Conservation (phyloP, 2,797 vertebrate species). For the Acanthurus tractus region DNA sequence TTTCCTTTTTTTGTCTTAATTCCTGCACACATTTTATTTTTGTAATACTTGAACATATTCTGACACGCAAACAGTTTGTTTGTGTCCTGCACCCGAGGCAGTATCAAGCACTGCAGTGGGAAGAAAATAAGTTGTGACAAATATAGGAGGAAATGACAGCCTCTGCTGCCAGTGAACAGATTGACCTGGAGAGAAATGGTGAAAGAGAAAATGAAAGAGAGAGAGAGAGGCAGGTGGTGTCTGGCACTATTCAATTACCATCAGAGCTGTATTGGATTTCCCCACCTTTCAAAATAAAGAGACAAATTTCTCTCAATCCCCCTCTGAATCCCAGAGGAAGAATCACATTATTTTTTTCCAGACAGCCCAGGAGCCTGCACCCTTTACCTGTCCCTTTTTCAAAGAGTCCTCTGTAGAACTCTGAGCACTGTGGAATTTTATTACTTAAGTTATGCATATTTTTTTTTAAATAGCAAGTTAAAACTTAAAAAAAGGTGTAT, state of each 20-base stretch:
- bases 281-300: slow-evolving; percentile 81
- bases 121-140: slow-evolving; percentile 68
- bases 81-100: slow-evolving; percentile 30
- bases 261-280: slow-evolving; percentile 78
- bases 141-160: slow-evolving; percentile 66
- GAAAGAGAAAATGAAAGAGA: slow-evolving; percentile 71
- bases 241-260: slow-evolving; percentile 83
- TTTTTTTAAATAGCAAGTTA: slow-evolving; percentile 70
- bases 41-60: slow-evolving; percentile 41
- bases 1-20: slow-evolving; percentile 32
- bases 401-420: slow-evolving; percentile 67
- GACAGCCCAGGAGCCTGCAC: slow-evolving; percentile 69
- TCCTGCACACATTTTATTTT: slow-evolving; percentile 17
- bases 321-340: slow-evolving; percentile 73
- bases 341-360: slow-evolving; percentile 65
- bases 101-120: slow-evolving; percentile 25
- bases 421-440: slow-evolving; percentile 83
- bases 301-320: slow-evolving; percentile 76
- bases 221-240: slow-evolving; percentile 78
- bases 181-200: slow-evolving; percentile 72
- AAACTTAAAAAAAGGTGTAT: slow-evolving; percentile 68
- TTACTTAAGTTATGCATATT: slow-evolving; percentile 80
- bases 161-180: slow-evolving; percentile 58
- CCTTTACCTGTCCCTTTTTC: slow-evolving; percentile 64
- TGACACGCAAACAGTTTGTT: slow-evolving; percentile 20